Evolutionary conservation across 2,797 vertebrate species (phyloP).

Genomic region (Miichthys miiuy): DNA sequence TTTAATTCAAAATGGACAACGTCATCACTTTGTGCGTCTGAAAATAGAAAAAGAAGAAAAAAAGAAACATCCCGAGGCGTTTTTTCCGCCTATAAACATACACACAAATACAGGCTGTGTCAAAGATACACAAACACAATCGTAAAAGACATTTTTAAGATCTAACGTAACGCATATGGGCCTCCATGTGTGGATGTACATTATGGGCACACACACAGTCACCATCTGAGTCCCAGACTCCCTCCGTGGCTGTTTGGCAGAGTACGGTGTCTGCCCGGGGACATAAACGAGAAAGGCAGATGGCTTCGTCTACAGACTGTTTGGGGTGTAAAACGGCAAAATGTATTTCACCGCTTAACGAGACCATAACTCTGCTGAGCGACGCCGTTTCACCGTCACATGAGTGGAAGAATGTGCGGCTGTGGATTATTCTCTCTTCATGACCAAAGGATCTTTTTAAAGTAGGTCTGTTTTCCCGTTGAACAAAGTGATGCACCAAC

Average conservation of each 20-base stretch:
- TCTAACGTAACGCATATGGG: constrained; percentile 38
- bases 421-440: not conserved
- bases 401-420: not conserved
- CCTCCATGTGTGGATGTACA: constrained; percentile 22
- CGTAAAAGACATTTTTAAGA: constrained; percentile 34
- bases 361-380: constrained; percentile 22
- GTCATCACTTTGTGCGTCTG: constrained; percentile 34
- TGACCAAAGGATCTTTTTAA: not conserved
- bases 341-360: constrained; percentile 55
- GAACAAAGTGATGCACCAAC: not conserved
- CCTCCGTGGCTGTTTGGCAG: constrained; percentile 50
- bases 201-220: constrained; percentile 36
- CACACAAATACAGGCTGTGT: not conserved
- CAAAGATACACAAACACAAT: constrained; percentile 13
- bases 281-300: constrained; percentile 66
- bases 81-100: constrained; percentile 27
- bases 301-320: constrained; percentile 66
- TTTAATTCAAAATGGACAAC: constrained; percentile 36
- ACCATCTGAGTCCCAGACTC: constrained; percentile 65
- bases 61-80: constrained; percentile 19
- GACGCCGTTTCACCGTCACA: constrained; percentile 1
- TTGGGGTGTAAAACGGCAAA: constrained; percentile 42
- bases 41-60: constrained; percentile 46
- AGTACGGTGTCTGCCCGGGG: constrained; percentile 53
- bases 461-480: not conserved